These are phyloP conservation scores for Caenorhabditis afra DNA, from an alignment of 2,888 invertebrate genomes.

Conservation along the genomic window DNA sequence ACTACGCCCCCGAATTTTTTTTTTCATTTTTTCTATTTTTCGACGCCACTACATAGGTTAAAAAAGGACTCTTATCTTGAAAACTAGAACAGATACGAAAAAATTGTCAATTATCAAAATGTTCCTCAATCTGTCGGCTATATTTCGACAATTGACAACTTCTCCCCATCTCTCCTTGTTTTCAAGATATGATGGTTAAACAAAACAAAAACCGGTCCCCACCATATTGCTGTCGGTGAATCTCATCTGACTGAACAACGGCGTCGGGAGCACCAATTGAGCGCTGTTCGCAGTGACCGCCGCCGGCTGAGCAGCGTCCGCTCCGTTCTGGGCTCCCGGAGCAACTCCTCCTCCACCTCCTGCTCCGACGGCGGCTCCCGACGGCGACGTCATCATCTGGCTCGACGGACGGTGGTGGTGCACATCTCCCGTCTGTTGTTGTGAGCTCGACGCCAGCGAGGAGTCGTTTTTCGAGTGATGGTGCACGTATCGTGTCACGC, in stretches of 20 bases:
- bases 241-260: constrained; percentile 60
- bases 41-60: no score
- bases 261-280: constrained; percentile 33
- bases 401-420: constrained; percentile 3
- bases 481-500: constrained; percentile 37
- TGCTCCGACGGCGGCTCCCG: neutral
- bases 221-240: constrained; percentile 62
- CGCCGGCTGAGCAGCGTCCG: no score
- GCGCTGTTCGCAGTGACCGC: constrained; percentile 39
- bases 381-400: neutral
- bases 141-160: no score
- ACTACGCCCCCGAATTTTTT: no score
- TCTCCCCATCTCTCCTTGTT: no score
- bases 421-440: neutral
- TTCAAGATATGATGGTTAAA: neutral
- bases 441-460: neutral
- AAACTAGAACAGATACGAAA: no score
- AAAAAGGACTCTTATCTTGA: no score
- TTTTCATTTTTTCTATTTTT: no score
- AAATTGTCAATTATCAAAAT: no score
- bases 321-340: no score
- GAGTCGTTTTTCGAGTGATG: constrained; percentile 48
- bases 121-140: no score
- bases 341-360: constrained; percentile 18
- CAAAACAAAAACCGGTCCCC: neutral